Evolutionary conservation across 2,888 invertebrate genomes (phyloP), one percentile per base, ranked within the genome.

Genomic region (Vesta saturnalis): DNA sequence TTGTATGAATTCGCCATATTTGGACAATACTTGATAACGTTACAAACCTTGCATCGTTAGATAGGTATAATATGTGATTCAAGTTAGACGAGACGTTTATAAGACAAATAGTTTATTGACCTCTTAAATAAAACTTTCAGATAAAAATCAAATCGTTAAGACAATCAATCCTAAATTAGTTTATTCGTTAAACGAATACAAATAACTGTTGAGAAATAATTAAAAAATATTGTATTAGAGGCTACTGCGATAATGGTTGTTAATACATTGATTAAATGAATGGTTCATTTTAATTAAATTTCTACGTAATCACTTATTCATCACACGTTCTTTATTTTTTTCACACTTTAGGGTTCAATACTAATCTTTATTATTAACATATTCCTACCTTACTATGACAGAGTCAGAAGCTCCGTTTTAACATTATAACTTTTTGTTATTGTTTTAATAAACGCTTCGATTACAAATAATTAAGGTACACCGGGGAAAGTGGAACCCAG

Each of bases 81-180:
- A n/a, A 52, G 52, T 52, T 52, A 52, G 52, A 52, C 52, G 52
- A 47, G 47, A 15, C 47, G 15, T 14, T 47, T 15, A 47, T 43
- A 47, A 52, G 52, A 52, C 52, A 21, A 52, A 52, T 52, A 19
- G 52, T 52, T 52, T 52, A 52, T 52, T 52, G 52, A 52, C 52
- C 52, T 52, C n/a, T 52, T 52, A 47, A 47, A 47, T 47, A 16
- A 47, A 16, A 47, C 19, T 12, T 5, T 52, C 21, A 52, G 52
- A 52, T 52, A 18, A 52, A 52, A 52, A 52, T 52, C 52, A 19
- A 52, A 52, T 52, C 19, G 19, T 52, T 52, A 52, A 52, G 52
- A 19, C 52, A 52, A 52, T 52, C 52, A 52, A 52, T 52, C 21
- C 19, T 52, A 19, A 52, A 52, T 52, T 52, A 21, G 52, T 52